Evolutionary conservation across 2,797 vertebrate genomes (phyloP).

Genomic region (Erethizon dorsatum): DNA sequence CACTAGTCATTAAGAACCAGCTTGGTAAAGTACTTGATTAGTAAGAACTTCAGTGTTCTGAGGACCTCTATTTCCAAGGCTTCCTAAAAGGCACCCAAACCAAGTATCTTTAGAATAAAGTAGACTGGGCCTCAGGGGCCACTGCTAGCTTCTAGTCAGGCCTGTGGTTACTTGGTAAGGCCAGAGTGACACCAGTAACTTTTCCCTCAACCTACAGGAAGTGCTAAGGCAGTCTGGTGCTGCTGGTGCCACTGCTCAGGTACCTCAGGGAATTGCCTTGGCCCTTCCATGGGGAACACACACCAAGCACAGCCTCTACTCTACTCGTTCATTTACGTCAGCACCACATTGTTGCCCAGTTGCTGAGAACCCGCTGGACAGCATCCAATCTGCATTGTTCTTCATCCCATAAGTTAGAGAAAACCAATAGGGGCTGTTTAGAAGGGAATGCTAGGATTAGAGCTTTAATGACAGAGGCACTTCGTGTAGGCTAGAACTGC

Average conservation of each 20-base stretch:
- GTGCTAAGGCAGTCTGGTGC: neutral
- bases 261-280: neutral
- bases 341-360: neutral
- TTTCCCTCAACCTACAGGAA: neutral
- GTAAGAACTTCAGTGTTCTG: neutral
- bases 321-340: neutral
- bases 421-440: conserved; percentile 84
- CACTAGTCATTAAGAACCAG: neutral
- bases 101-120: conserved; percentile 3
- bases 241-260: neutral
- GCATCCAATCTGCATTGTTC: conserved; percentile 62
- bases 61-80: conserved; percentile 6
- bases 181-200: neutral
- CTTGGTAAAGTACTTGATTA: neutral
- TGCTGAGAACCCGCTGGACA: neutral
- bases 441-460: conserved; percentile 68
- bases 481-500: neutral
- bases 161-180: neutral
- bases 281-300: neutral
- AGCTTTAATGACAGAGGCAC: neutral
- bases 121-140: neutral
- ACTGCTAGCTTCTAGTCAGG: neutral
- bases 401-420: conserved; percentile 77
- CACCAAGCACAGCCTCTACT: neutral
- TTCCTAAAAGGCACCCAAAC: conserved; percentile 26